phyloP scores from a whole-genome alignment of 2,888 invertebrate species.

The Cerceris rybyensis region DNA sequence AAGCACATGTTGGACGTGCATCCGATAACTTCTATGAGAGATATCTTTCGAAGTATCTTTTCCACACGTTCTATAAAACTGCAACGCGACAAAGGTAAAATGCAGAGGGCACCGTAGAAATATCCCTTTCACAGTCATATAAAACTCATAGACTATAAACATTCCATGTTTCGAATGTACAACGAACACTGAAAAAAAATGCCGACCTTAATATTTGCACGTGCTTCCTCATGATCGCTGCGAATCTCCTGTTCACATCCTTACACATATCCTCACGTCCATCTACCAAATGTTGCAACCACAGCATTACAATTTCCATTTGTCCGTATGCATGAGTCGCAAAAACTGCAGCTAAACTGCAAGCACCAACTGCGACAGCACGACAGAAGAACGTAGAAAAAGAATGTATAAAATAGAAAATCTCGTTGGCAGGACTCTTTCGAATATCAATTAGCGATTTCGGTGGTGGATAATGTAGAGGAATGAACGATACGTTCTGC shows the following conservation, averaged over 20 bases:
- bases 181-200: background rate
- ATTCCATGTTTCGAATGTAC: too few relatives aligned
- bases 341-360: conserved; percentile 59
- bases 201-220: conserved; percentile 52
- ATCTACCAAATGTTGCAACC: conserved; percentile 56
- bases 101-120: too few relatives aligned
- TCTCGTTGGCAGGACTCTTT: conserved; percentile 58
- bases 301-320: conserved; percentile 56
- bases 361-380: conserved; percentile 53
- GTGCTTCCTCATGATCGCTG: conserved; percentile 61
- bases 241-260: conserved; percentile 44
- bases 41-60: conserved; percentile 64
- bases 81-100: conserved; percentile 31
- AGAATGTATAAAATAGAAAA: conserved; percentile 58
- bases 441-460: conserved; percentile 54
- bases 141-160: too few relatives aligned
- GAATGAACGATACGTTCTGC: conserved; percentile 61
- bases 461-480: conserved; percentile 64
- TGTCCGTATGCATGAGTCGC: conserved; percentile 70
- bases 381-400: conserved; percentile 49
- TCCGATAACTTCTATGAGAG: conserved; percentile 73
- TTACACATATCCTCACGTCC: conserved; percentile 31
- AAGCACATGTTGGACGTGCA: conserved; percentile 73
- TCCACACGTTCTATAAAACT: conserved; percentile 37
- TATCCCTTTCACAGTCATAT: too few relatives aligned